Percentiles rank a stretch among this genome's conserved stretches.
phyloP scores from a whole-genome alignment of 2,113 vertebrate species.

The Oncorhynchus tshawytscha region DNA sequence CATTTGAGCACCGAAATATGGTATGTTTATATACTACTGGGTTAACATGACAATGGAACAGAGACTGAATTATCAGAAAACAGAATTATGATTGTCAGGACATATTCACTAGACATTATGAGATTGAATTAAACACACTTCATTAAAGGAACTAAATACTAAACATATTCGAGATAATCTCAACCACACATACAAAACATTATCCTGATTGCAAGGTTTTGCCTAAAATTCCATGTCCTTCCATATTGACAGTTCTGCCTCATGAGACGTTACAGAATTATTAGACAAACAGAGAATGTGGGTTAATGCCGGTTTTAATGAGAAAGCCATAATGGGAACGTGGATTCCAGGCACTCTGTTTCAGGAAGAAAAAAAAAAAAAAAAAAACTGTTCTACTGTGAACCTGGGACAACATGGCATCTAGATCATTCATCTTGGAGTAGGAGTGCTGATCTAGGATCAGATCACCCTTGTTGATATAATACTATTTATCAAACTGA shows the following conservation, averaged over 20 bases:
- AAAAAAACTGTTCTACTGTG: constrained; percentile 11
- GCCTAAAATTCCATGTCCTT: constrained; percentile 10
- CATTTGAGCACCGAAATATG: too few relatives aligned
- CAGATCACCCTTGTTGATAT: too few relatives aligned
- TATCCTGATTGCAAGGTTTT: not conserved
- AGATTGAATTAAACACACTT: too few relatives aligned
- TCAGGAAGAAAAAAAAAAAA: constrained; percentile 6
- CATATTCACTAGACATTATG: too few relatives aligned
- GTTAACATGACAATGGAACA: too few relatives aligned
- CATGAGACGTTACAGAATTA: constrained; percentile 12
- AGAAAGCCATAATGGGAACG: constrained; percentile 13
- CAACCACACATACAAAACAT: not conserved
- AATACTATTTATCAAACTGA: too few relatives aligned
- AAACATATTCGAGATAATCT: too few relatives aligned
- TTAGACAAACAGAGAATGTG: constrained; percentile 16
- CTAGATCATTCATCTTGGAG: not conserved
- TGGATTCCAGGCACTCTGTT: not conserved
- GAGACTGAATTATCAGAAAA: too few relatives aligned
- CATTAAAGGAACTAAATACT: too few relatives aligned
- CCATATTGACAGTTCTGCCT: not conserved
- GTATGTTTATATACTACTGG: too few relatives aligned
- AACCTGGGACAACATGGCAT: constrained; percentile 3
- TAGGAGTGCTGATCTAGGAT: too few relatives aligned
- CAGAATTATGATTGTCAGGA: too few relatives aligned
- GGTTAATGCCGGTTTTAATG: constrained; percentile 14